Evolutionary conservation across 2,888 invertebrate genomes (phyloP).

Genomic region (Lymantria monacha): DNA sequence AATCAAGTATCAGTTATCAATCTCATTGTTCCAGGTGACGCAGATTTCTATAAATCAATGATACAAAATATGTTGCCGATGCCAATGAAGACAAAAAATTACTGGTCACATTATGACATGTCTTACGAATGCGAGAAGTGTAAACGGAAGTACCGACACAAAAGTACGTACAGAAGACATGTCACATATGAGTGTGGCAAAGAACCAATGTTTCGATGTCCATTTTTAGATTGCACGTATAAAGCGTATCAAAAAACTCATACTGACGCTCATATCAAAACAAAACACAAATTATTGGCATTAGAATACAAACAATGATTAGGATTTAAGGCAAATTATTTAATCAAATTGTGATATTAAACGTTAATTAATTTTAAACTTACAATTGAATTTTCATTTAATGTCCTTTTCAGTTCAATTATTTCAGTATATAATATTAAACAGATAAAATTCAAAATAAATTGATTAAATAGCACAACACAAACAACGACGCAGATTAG

Average conservation of each 20-base stretch:
- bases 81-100: slow-evolving; percentile 78
- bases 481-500: no score
- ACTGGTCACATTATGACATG: slow-evolving; percentile 74
- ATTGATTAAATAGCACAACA: no score
- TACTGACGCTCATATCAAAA: slow-evolving; percentile 77
- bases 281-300: slow-evolving; percentile 79
- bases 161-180: slow-evolving; percentile 87
- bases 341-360: slow-evolving; percentile 74
- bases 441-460: no score
- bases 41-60: slow-evolving; percentile 77
- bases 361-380: slow-evolving; percentile 49
- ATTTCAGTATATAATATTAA: no score
- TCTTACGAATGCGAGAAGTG: slow-evolving; percentile 84
- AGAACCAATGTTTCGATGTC: slow-evolving; percentile 80
- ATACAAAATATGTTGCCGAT: slow-evolving; percentile 75
- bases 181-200: slow-evolving; percentile 85
- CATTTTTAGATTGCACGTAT: slow-evolving; percentile 73
- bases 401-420: no score
- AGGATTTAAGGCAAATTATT: slow-evolving; percentile 19
- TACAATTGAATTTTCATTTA: slow-evolving; percentile 27
- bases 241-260: slow-evolving; percentile 79
- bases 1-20: slow-evolving; percentile 31
- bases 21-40: slow-evolving; percentile 77
- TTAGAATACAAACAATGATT: slow-evolving; percentile 80
- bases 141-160: slow-evolving; percentile 88